Percentiles rank a stretch among this genome's conserved stretches.
Conservation (phyloP, 2,113 vertebrate species). For the Scophthalmus maximus region DNA sequence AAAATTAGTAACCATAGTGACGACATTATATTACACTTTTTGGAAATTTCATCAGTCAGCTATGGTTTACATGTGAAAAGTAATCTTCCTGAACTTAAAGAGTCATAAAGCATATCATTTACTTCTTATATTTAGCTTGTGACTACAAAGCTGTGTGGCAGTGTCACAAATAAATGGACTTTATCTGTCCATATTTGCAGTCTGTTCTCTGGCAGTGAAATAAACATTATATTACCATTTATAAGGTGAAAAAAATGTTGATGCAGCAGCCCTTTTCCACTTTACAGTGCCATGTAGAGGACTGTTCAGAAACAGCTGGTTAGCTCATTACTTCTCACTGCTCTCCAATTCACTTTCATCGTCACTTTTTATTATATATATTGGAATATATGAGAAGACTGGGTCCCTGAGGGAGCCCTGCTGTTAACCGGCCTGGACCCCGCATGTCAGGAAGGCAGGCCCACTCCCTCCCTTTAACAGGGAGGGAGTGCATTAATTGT, state of each 20-base stretch:
- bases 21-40: neutral
- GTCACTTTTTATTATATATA: constrained; percentile 60
- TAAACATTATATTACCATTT: constrained; percentile 28
- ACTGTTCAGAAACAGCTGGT: constrained; percentile 55
- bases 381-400: constrained; percentile 24
- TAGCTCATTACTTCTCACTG: constrained; percentile 46
- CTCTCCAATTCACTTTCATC: constrained; percentile 58
- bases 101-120: neutral
- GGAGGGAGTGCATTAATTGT: too few relatives aligned
- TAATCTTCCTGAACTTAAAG: neutral
- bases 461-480: constrained; percentile 31
- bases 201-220: constrained; percentile 25
- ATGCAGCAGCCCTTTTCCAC: constrained; percentile 26
- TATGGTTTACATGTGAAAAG: constrained; percentile 1
- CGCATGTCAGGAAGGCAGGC: constrained; percentile 2
- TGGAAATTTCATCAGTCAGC: neutral
- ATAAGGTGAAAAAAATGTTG: constrained; percentile 12
- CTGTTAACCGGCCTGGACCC: constrained; percentile 38
- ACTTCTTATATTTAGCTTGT: neutral
- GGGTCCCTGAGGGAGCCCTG: constrained; percentile 20
- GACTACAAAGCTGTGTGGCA: constrained; percentile 15
- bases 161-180: constrained; percentile 7
- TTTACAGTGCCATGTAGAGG: constrained; percentile 29
- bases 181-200: neutral
- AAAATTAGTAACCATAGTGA: too few relatives aligned